A percentile compares a stretch with the other conserved stretches of the same genome.
phyloP scores from a whole-genome alignment of 2,888 invertebrate species.

The Ennomos erosarius region DNA sequence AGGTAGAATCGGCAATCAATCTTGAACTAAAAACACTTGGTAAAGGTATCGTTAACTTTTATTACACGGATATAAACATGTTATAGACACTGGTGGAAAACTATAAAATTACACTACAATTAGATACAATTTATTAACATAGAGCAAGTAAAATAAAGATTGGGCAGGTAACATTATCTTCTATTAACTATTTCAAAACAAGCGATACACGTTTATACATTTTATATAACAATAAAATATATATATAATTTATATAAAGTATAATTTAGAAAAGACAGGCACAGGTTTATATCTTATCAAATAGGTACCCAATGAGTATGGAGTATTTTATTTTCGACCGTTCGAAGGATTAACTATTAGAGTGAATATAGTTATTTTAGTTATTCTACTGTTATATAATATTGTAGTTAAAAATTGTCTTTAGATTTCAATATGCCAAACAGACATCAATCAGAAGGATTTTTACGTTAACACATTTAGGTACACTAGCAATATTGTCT shows the following conservation, averaged over 20 bases:
- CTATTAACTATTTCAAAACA: constrained; percentile 9
- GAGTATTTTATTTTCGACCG: constrained; percentile 1
- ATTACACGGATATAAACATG: constrained; percentile 76
- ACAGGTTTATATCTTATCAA: constrained; percentile 5
- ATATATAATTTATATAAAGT: constrained; percentile 8
- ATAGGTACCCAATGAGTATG: constrained; percentile 13
- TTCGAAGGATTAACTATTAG: constrained; percentile 11
- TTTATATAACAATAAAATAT: constrained; percentile 4
- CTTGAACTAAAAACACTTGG: constrained; percentile 26
- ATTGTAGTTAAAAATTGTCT: constrained; percentile 3
- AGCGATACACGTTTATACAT: constrained; percentile 11
- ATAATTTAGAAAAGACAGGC: constrained; percentile 22
- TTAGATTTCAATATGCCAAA: background rate
- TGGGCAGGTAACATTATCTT: constrained; percentile 46
- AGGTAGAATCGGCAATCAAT: no score
- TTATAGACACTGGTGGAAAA: constrained; percentile 78
- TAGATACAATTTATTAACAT: constrained; percentile 61
- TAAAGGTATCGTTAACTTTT: constrained; percentile 67
- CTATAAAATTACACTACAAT: constrained; percentile 71
- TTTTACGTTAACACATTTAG: background rate
- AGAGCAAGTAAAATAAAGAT: constrained; percentile 44
- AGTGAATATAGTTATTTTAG: constrained; percentile 1
- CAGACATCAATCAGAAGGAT: background rate
- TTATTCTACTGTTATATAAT: constrained; percentile 1
- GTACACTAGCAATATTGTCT: constrained; percentile 22